Conservation (phyloP, 2,113 vertebrate genomes). For the Gallinago media region DNA sequence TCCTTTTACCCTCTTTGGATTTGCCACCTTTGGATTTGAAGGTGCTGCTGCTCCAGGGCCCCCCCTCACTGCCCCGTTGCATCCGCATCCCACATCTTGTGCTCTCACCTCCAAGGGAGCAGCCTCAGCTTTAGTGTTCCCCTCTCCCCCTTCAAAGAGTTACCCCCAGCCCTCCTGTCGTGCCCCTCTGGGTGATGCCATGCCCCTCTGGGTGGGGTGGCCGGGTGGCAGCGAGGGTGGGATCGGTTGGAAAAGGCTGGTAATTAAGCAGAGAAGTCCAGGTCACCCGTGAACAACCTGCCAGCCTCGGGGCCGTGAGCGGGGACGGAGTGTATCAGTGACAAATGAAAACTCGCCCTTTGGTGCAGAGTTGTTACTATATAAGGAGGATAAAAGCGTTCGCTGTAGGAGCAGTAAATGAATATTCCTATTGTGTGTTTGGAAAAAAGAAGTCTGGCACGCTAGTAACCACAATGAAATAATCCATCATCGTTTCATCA, state of each 20-base stretch:
- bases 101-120: background rate
- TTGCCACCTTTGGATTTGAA: background rate
- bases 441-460: background rate
- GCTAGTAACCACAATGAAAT: background rate
- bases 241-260: background rate
- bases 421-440: slow-evolving; percentile 49
- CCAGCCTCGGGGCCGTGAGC: fast-evolving
- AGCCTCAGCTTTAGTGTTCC: background rate
- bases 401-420: background rate
- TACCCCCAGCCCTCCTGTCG: background rate
- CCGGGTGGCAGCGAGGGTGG: fast-evolving
- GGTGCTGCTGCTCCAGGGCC: background rate
- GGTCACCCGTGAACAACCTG: background rate
- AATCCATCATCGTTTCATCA: slow-evolving; percentile 37
- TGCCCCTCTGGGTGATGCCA: background rate
- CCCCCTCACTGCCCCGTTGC: fast-evolving
- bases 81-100: background rate
- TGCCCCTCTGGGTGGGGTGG: fast-evolving
- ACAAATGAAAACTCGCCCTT: background rate
- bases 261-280: background rate
- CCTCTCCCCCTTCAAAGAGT: background rate
- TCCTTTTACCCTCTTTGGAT: slow-evolving; percentile 47
- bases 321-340: background rate
- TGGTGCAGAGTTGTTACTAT: slow-evolving; percentile 35
- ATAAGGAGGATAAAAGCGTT: slow-evolving; percentile 25